Evolutionary conservation across 1,140 invertebrate species (phyloP).

Genomic region (Maniola jurtina): DNA sequence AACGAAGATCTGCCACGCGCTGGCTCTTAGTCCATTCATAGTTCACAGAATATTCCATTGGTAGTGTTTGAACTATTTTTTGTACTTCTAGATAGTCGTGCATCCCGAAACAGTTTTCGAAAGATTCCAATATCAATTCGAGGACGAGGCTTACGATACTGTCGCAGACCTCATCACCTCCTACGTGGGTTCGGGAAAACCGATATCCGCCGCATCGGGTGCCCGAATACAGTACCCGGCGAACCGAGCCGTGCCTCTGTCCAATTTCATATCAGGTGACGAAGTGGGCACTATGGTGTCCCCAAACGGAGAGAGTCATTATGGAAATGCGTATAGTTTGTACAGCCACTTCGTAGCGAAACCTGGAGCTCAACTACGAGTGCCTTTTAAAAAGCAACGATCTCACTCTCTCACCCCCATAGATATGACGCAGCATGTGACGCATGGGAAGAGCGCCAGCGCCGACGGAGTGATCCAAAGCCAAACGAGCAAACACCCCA

Average conservation of each 20-base stretch:
- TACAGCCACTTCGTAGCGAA: constrained; percentile 75
- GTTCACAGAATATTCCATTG: no score
- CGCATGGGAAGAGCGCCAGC: constrained; percentile 80
- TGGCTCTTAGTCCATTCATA: no score
- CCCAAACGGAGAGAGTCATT: constrained; percentile 53
- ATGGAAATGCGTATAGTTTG: constrained; percentile 73
- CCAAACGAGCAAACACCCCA: constrained; percentile 58
- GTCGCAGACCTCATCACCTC: constrained; percentile 96
- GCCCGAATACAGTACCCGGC: constrained; percentile 90
- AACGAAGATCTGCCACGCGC: no score
- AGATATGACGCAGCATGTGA: constrained; percentile 58
- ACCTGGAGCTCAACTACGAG: constrained; percentile 80
- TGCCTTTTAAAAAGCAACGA: constrained; percentile 84
- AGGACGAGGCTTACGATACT: constrained; percentile 95
- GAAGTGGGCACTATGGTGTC: constrained; percentile 49
- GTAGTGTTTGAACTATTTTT: no score
- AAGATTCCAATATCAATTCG: constrained; percentile 94
- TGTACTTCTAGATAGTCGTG: constrained; percentile 84
- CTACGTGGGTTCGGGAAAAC: constrained; percentile 93
- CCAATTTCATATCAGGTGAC: constrained; percentile 60
- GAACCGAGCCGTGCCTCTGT: constrained; percentile 80
- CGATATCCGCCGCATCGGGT: constrained; percentile 92
- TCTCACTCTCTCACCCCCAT: constrained; percentile 84
- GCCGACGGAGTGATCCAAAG: constrained; percentile 81
- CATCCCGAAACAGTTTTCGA: constrained; percentile 95